Evolutionary conservation across 2,113 vertebrate species (phyloP).

Genomic region (Macquaria australasica): DNA sequence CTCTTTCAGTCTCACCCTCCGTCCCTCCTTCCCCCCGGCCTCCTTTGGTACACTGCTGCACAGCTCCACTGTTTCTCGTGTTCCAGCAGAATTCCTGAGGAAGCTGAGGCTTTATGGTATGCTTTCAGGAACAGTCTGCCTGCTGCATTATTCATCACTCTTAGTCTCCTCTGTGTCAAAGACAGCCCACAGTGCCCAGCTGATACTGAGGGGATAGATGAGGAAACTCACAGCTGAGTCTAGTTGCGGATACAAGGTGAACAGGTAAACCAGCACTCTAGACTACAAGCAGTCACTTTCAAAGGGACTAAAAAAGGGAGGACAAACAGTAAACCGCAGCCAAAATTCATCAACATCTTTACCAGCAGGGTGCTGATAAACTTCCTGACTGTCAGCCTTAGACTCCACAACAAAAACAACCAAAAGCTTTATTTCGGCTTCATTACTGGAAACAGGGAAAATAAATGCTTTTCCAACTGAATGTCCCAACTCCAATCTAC

Average conservation of each 20-base stretch:
- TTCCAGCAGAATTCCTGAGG: slow-evolving; percentile 74
- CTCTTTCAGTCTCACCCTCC: slow-evolving; percentile 13
- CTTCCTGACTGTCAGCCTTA: not conserved
- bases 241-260: slow-evolving; percentile 41
- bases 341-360: slow-evolving; percentile 8
- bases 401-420: slow-evolving; percentile 9
- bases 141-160: slow-evolving; percentile 81
- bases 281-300: slow-evolving; percentile 26
- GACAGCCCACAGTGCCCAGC: slow-evolving; percentile 64
- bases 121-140: slow-evolving; percentile 79
- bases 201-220: slow-evolving; percentile 56
- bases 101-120: slow-evolving; percentile 72
- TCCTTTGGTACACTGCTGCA: slow-evolving; percentile 55
- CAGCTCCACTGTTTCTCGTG: slow-evolving; percentile 66
- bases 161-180: slow-evolving; percentile 70
- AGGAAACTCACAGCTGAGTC: slow-evolving; percentile 45
- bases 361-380: slow-evolving; percentile 16
- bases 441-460: not conserved
- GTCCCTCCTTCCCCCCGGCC: not conserved
- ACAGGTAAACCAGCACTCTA: slow-evolving; percentile 41
- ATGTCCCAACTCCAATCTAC: not conserved
- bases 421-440: not conserved
- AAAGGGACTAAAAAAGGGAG: slow-evolving; percentile 41
- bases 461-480: not conserved
- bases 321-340: slow-evolving; percentile 12